A percentile compares a stretch with the other conserved stretches of the same genome.
Conservation (phyloP, 1,140 invertebrate genomes). For the Drosophila willistoni region DNA sequence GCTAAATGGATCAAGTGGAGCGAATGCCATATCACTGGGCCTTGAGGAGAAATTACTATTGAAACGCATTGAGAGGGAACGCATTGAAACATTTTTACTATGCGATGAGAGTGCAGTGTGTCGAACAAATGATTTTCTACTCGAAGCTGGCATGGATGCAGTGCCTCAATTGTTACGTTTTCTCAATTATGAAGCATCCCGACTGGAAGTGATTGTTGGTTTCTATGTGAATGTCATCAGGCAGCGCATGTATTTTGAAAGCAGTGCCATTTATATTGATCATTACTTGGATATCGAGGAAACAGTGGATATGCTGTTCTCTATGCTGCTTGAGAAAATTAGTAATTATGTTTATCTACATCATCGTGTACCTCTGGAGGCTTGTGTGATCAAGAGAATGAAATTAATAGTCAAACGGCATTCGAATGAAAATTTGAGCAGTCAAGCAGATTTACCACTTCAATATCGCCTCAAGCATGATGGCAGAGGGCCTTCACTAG, state of each 20-base stretch:
- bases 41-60: constrained; percentile 36
- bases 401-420: constrained; percentile 51
- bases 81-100: constrained; percentile 55
- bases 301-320: constrained; percentile 63
- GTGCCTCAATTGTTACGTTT: constrained; percentile 55
- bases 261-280: constrained; percentile 32
- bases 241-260: constrained; percentile 54
- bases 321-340: constrained; percentile 58
- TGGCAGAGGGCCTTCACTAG: not conserved
- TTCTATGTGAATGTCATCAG: constrained; percentile 54
- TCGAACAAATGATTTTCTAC: constrained; percentile 51
- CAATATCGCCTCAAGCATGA: constrained; percentile 54
- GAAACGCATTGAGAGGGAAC: constrained; percentile 39
- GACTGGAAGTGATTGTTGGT: constrained; percentile 44
- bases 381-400: constrained; percentile 49
- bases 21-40: constrained; percentile 26
- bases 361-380: constrained; percentile 40
- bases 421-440: not conserved
- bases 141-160: constrained; percentile 61
- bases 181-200: constrained; percentile 44
- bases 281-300: constrained; percentile 57
- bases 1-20: constrained; percentile 6
- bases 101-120: constrained; percentile 49
- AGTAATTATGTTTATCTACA: constrained; percentile 42
- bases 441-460: constrained; percentile 31